Evolutionary conservation across 2,888 invertebrate genomes (phyloP).

Genomic region (Cerceris rybyensis): DNA sequence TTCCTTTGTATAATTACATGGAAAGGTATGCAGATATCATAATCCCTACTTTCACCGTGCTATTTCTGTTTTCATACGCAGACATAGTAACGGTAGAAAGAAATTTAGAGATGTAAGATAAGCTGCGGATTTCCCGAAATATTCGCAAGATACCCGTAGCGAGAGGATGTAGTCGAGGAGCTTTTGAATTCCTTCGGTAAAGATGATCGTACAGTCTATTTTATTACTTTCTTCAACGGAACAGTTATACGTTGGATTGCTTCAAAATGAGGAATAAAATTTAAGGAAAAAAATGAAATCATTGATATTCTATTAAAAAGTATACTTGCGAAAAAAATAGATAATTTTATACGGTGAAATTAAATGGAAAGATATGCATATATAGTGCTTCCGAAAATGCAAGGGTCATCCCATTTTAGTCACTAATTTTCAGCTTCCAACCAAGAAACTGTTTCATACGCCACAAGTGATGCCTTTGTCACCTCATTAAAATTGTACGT

Average conservation of each 20-base stretch:
- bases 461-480: conserved; percentile 55
- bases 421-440: background rate
- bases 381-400: background rate
- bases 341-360: too few relatives aligned
- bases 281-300: too few relatives aligned
- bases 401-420: background rate
- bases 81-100: background rate
- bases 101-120: background rate
- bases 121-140: background rate
- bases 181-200: background rate
- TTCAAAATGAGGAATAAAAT: background rate
- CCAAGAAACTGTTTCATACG: conserved; percentile 26
- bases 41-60: too few relatives aligned
- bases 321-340: too few relatives aligned
- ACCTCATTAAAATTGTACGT: conserved; percentile 71
- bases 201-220: background rate
- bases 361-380: background rate
- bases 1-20: too few relatives aligned
- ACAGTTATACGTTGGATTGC: background rate
- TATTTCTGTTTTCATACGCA: too few relatives aligned
- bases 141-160: background rate
- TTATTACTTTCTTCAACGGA: too few relatives aligned
- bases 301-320: too few relatives aligned
- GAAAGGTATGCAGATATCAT: too few relatives aligned
- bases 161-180: background rate